These are phyloP conservation scores for Poeciliopsis paucimaculata DNA, from an alignment of 2,797 vertebrate genomes.

Conservation along the genomic window DNA sequence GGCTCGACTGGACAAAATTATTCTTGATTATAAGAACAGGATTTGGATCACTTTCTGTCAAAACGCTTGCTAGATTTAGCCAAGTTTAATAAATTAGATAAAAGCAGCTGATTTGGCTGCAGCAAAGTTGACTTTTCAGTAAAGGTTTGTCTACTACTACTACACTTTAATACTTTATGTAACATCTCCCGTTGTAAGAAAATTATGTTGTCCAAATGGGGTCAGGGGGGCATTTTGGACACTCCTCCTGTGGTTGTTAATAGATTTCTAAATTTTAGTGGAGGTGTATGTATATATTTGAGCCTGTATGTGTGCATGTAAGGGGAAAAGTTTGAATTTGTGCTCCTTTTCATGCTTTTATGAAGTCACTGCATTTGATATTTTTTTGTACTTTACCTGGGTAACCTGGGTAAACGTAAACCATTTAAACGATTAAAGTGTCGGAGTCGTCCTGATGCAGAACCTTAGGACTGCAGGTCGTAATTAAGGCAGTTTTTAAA, in stretches of 20 bases:
- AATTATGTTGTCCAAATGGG: too few relatives aligned
- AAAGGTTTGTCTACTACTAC: too few relatives aligned
- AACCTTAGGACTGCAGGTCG: background rate
- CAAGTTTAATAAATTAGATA: too few relatives aligned
- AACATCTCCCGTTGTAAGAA: too few relatives aligned
- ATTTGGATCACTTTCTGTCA: too few relatives aligned
- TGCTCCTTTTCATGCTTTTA: background rate
- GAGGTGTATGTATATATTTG: background rate
- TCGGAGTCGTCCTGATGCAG: background rate
- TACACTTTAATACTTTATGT: too few relatives aligned
- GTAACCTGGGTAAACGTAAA: background rate
- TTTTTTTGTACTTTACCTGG: background rate
- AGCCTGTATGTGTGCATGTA: background rate
- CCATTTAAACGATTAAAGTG: background rate
- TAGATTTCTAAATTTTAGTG: background rate
- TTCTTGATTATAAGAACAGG: too few relatives aligned
- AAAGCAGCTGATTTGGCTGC: too few relatives aligned
- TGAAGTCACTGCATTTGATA: background rate
- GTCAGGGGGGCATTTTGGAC: too few relatives aligned
- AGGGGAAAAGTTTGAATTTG: background rate
- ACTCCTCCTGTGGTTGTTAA: background rate
- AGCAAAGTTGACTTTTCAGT: too few relatives aligned
- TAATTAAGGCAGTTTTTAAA: slow-evolving; percentile 28
- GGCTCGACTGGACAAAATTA: too few relatives aligned
- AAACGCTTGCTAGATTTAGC: too few relatives aligned